phyloP scores from a whole-genome alignment of 2,797 vertebrate species.

The Synanceia verrucosa region DNA sequence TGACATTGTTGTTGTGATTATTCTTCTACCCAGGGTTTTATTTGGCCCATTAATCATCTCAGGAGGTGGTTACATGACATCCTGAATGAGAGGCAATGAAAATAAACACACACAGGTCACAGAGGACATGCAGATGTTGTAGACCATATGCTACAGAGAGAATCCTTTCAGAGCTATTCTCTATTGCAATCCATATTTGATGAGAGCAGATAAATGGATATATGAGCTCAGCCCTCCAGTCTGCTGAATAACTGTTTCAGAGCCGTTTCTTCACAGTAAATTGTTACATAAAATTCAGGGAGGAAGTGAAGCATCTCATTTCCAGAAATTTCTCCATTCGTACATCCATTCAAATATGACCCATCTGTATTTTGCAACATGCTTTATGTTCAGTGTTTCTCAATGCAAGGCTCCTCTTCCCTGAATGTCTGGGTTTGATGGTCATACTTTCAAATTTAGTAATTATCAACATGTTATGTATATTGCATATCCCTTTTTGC shows the following conservation, averaged over 20 bases:
- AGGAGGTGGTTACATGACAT: not conserved
- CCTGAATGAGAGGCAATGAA: conserved; percentile 2
- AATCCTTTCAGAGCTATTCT: conserved; percentile 31
- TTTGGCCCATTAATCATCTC: not conserved
- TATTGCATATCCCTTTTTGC: not conserved
- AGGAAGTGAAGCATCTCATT: conserved; percentile 32
- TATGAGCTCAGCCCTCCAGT: conserved; percentile 30
- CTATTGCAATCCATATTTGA: conserved; percentile 42
- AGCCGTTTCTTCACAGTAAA: conserved; percentile 11
- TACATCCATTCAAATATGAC: conserved; percentile 3
- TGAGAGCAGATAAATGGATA: conserved; percentile 42
- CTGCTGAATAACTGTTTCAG: conserved; percentile 35
- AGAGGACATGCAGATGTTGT: conserved; percentile 26
- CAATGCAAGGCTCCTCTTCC: not conserved
- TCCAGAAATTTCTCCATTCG: conserved; percentile 28
- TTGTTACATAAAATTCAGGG: conserved; percentile 15
- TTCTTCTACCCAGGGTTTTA: not conserved
- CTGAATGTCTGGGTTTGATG: not conserved
- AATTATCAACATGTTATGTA: not conserved
- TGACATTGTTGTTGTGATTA: not conserved
- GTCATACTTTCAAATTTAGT: not conserved
- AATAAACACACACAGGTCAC: conserved; percentile 19
- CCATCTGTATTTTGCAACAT: conserved; percentile 9
- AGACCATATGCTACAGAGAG: conserved; percentile 17
- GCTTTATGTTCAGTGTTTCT: not conserved